Evolutionary conservation across 2,113 vertebrate species (phyloP), one percentile per base, ranked within the genome.

Genomic region (Dendropsophus ebraccatus): DNA sequence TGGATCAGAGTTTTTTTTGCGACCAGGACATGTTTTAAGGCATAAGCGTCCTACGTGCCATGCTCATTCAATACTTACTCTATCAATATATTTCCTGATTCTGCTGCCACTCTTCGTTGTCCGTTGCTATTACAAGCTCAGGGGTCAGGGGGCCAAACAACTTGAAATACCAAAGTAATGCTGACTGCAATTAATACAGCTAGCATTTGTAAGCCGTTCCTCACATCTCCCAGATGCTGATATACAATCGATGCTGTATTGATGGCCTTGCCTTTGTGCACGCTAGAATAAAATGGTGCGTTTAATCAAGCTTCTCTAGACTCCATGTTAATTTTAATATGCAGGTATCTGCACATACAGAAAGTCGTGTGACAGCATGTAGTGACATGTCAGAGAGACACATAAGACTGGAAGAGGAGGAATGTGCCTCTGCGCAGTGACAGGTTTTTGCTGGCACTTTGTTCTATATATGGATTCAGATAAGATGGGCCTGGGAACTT

Each of bases 131-230:
- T 70, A 70, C 67, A 70, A 70, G 35, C 67, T 70, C 67, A 16
- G 35, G 67, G 67, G 19, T 70, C 67, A 41, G 32, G 67, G 35
- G 67, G 67, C 19, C 67, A 70, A 70, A 70, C 67, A 70, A 70
- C 67, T 70, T 70, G 67, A 70, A 70, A 70, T 70, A 70, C 67
- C 67, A 70, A 70, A 41, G 32, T 70, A 41, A 21, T 11, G 19
- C 32, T 70, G 17, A 70, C 67, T 70, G 32, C 67, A 70, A 70
- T 70, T 70, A 70, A 70, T 70, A 70, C 4, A 70, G 32, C 19
- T 3, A 70, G 35, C 32, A 41, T 23, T 70, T 41, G 67, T 37
- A 70, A 70, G 67, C 32, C 2, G 32, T 37, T 23, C 19, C 35
- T 70, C 32, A 21, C 1, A 70, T 70, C 19, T 41, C 67, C 67